These are phyloP conservation scores for Drosophila subsilvestris DNA, from an alignment of 2,888 invertebrate species.

Conservation along the genomic window DNA sequence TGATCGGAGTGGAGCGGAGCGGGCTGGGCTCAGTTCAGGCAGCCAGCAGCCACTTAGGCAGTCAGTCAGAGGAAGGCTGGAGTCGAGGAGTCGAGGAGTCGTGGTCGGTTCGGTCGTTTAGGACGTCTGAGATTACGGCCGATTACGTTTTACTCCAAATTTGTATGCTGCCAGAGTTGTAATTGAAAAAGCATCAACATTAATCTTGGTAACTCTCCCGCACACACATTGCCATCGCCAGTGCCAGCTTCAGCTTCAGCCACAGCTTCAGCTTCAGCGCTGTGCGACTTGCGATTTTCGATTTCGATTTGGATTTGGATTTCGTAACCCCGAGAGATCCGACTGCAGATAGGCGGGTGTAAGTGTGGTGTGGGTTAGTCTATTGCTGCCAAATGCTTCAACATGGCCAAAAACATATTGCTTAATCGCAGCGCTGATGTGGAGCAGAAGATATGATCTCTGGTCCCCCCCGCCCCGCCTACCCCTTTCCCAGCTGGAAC, in stretches of 20 bases:
- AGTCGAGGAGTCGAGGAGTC: conserved; percentile 42
- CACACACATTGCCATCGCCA: conserved; percentile 66
- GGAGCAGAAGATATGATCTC: conserved; percentile 64
- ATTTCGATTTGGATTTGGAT: conserved; percentile 40
- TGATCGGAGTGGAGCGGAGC: neutral
- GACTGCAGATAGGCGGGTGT: conserved; percentile 36
- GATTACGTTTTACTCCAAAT: conserved; percentile 82
- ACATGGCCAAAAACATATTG: conserved; percentile 66
- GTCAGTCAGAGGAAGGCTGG: conserved; percentile 64
- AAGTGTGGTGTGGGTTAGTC: conserved; percentile 41
- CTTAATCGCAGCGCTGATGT: conserved; percentile 70
- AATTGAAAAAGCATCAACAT: conserved; percentile 83
- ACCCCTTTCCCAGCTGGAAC: neutral
- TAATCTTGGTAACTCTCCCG: conserved; percentile 81
- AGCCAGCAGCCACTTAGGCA: conserved; percentile 75
- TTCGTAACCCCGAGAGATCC: conserved; percentile 34
- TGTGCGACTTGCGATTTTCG: conserved; percentile 25
- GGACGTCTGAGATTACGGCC: conserved; percentile 79
- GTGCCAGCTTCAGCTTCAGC: too few species aligned
- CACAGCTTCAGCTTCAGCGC: too few species aligned
- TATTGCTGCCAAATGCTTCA: conserved; percentile 48
- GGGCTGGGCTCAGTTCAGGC: conserved; percentile 24
- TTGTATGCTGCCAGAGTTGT: conserved; percentile 81
- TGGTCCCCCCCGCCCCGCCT: neutral
- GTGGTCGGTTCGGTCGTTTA: conserved; percentile 62